These are phyloP conservation scores for Sylvilagus bachmani DNA, from an alignment of 2,113 vertebrate species.

Conservation along the genomic window DNA sequence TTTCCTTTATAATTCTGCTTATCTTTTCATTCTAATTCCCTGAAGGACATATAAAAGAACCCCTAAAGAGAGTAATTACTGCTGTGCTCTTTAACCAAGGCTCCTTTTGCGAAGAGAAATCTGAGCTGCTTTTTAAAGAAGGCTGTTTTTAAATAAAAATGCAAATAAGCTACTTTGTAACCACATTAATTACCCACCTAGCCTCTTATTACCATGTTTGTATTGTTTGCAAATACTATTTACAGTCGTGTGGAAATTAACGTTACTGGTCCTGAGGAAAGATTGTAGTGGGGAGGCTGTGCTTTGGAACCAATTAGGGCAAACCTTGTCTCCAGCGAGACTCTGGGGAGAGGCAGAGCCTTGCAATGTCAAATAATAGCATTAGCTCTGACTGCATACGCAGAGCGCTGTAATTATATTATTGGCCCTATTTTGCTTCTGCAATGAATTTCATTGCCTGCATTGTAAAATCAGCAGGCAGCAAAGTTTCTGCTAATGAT, in stretches of 20 bases:
- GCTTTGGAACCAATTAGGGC: constrained; percentile 99
- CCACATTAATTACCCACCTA: constrained; percentile 98
- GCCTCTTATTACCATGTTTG: constrained; percentile 97
- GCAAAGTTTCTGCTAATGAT: constrained; percentile 81
- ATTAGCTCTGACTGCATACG: constrained; percentile 89
- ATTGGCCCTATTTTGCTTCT: constrained; percentile 88
- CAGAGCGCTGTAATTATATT: constrained; percentile 88
- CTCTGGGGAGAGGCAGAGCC: constrained; percentile 91
- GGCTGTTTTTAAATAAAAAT: constrained; percentile 96
- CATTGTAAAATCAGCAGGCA: constrained; percentile 87
- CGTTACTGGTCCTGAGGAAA: constrained; percentile 91
- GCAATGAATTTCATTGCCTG: constrained; percentile 86
- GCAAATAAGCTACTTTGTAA: constrained; percentile 99
- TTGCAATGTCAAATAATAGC: constrained; percentile 93
- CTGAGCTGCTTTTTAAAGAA: constrained; percentile 94
- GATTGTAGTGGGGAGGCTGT: constrained; percentile 93
- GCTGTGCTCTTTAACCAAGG: constrained; percentile 94
- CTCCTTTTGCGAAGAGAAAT: constrained; percentile 92
- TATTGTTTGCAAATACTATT: constrained; percentile 97
- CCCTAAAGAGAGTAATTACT: constrained; percentile 95
- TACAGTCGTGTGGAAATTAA: constrained; percentile 95
- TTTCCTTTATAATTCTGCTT: constrained; percentile 99
- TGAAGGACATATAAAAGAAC: constrained; percentile 94
- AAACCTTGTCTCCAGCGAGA: constrained; percentile 91
- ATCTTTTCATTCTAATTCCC: constrained; percentile 96